phyloP scores from a whole-genome alignment of 1,140 invertebrate genomes.

The Seison nebaliae region DNA sequence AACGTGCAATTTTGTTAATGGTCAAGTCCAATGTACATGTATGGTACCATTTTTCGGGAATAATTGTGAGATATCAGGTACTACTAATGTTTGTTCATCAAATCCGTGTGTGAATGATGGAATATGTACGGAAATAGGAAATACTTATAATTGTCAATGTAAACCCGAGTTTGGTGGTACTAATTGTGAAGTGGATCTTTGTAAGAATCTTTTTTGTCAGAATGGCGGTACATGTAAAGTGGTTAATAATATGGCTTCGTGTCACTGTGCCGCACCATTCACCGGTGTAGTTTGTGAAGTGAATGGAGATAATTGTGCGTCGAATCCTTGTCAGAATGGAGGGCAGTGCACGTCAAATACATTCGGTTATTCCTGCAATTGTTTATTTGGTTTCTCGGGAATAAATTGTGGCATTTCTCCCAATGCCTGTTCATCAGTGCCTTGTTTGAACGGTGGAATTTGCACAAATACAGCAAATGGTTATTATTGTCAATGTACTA shows the following conservation, averaged over 20 bases:
- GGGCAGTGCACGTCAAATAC: conserved; percentile 7
- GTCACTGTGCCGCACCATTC: conserved; percentile 11
- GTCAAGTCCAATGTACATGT: conserved; percentile 38
- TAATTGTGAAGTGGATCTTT: conserved; percentile 15
- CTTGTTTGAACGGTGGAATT: conserved; percentile 12
- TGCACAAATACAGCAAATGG: neutral
- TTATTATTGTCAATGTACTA: conserved; percentile 20
- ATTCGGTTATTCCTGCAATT: conserved; percentile 14
- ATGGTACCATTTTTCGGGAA: conserved; percentile 7
- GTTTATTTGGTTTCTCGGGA: conserved; percentile 6
- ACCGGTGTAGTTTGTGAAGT: conserved; percentile 42
- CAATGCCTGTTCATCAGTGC: conserved; percentile 10
- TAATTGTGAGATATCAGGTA: conserved; percentile 37
- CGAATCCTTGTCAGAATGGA: conserved; percentile 12
- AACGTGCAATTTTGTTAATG: conserved; percentile 37
- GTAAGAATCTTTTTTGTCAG: conserved; percentile 18
- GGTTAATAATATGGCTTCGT: neutral
- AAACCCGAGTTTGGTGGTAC: neutral
- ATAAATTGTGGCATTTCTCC: conserved; percentile 15
- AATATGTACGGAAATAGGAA: neutral
- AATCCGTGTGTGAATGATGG: conserved; percentile 10
- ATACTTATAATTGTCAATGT: conserved; percentile 7
- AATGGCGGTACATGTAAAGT: conserved; percentile 22
- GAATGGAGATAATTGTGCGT: conserved; percentile 33
- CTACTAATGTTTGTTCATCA: conserved; percentile 18